Base-by-base conservation (phyloP, 2,888 invertebrate species). In the Acronicta psi region DNA sequence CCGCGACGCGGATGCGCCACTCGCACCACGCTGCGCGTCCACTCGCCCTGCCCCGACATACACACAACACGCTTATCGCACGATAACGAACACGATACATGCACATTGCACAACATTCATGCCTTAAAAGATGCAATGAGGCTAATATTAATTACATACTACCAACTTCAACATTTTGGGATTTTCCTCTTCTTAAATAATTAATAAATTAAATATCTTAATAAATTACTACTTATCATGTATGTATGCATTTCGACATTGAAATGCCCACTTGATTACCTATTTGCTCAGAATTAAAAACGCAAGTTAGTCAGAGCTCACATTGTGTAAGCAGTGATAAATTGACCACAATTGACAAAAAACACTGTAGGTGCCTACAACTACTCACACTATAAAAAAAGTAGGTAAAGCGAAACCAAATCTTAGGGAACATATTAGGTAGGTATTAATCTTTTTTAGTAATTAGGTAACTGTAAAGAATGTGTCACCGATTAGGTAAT, bases 1-100 rank as follows among this genome's bases (percentile, higher is more conserved):
- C 90, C 88, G 83, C 90, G 91, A 89, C 91, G 89, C 92, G 89
- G 91, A 90, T 91, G 89, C 91, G 83, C 88, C 83, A 81, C 79
- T 74, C 83, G 77, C 80, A 82, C 87, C 85, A 84, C 85, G 84
- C 83, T 83, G 78, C 83, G 76, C 75, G 67, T 63, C 77, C 80
- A 44, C 61, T 17, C 16, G 49, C 63, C 74, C 81, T 81, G 76
- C 68, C 66, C 82, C 76, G 73, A 75, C 60, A 73, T 34, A 34
- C 59, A 80, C 83, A 80, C 82, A 79, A 83, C 79, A 81, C 74
- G 83, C 85, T 88, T 86, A 87, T 85, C 87, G 81, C 78, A 75
- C 84, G 87, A 89, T 89, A 87, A 86, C 82, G 78, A 85, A 82
- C 82, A 69, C 73, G 69, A 73, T 71, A 73, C 69, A 76, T 73